Base-by-base conservation (phyloP, 2,888 invertebrate genomes). In the Cryptus viduatorius region DNA sequence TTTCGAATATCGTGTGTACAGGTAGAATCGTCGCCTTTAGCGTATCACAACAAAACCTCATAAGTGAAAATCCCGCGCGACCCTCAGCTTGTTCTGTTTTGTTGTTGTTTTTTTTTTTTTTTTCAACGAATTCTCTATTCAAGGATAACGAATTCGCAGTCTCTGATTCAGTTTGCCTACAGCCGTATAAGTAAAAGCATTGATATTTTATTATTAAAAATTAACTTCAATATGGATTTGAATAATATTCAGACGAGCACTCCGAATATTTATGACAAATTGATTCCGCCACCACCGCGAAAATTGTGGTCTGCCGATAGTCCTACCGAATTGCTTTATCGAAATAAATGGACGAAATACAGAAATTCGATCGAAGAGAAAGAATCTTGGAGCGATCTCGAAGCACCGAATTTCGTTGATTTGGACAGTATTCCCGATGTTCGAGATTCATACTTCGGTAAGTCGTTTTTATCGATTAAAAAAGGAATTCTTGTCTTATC, bases 361-460 rank as follows among this genome's bases (percentile, higher is more conserved):
- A 82, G 78, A 79, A 83, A 86, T 65, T 69, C 71, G 8, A 61
- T 69, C 42, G 69, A 12, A 29, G 80, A 73, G 3, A 59, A 79
- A 31, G 79, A 83, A 61, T 72, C 65, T 12, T 87, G 86, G 87
- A 82, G 81, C 59, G 59, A 48, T 50, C 71, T 87, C n/a, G 81
- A 85, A 61, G 85, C 86, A 50, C 84, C 87, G 10, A 61, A 82
- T 19, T 87, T 78, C 37, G 46, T 87, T 14, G 82, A 87, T 79
- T 86, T 87, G 31, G 53, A 61, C 10, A 46, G 81, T 37, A 44
- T 78, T 56, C 48, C 78, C 37, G 83, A 85, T 12, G 64, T 29
- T 50, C 72, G 75, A 1, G 87, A 87, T 16, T 68, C 82, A 69
- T 84, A 81, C 82, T 87, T 88, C 42, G 88, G 87, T 88, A 71